These are phyloP conservation scores for Macrosiphum euphorbiae DNA, from an alignment of 2,888 invertebrate species.

Conservation along the genomic window DNA sequence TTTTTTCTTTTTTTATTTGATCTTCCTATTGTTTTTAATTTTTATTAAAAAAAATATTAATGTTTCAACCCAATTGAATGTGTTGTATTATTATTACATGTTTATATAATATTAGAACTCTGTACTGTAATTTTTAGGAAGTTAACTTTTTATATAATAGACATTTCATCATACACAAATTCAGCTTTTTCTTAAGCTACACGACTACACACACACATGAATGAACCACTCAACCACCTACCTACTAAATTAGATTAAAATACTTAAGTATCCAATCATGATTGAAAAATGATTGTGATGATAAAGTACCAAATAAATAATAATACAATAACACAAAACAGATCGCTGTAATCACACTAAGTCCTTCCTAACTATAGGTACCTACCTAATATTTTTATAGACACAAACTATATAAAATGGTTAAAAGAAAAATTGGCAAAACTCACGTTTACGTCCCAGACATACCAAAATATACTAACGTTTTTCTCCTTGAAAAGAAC, in stretches of 20 bases:
- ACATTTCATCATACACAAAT: not conserved
- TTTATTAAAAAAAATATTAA: not conserved
- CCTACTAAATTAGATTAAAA: not conserved
- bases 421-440: not conserved
- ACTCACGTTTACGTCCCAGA: not conserved
- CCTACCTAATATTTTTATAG: not conserved
- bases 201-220: not conserved
- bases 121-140: not conserved
- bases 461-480: not conserved
- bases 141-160: not conserved
- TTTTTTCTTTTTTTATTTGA: too few species aligned
- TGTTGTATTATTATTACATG: not conserved
- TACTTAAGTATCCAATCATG: not conserved
- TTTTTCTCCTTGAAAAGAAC: not conserved
- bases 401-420: not conserved
- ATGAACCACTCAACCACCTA: not conserved
- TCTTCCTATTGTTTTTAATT: too few species aligned
- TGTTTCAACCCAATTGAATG: not conserved
- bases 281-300: not conserved
- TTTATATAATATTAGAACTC: not conserved
- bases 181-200: not conserved
- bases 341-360: not conserved
- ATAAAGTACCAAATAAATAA: not conserved
- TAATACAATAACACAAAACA: not conserved
- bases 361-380: not conserved